Evolutionary conservation across 2,888 invertebrate species (phyloP), one percentile per base, ranked within the genome.

Genomic region (Drosophila hamatofila): DNA sequence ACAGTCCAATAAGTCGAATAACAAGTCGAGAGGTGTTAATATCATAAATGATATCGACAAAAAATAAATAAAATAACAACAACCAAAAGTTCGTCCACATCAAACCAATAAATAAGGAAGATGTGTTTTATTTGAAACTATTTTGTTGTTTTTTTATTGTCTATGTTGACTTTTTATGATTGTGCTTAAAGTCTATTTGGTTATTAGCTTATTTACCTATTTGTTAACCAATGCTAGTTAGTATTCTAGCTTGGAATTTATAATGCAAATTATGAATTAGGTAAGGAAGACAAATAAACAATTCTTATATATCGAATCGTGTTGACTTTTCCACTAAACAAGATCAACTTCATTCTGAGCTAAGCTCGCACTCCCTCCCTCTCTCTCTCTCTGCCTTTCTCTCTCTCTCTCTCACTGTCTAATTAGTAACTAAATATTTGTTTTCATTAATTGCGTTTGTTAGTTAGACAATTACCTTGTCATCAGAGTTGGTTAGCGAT

Each of bases 21-120:
- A 60, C 59, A 64, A 42, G 6, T 16, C 8, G n/a, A 39, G 58
- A n/a, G n/a, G 48, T 60, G 63, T 12, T 64, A 60, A 60, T 49
- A 41, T 12, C 25, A 2, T 18, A 33, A n/a, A 12, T 6, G 33
- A 64, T 48, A 41, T 12, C 60, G 18, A 37, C 30, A 25, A 41
- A 39, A 41, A 12, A 33, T 30, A 62, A 14, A 25, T 2, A 37
- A 62, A 14, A 25, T 2, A 16, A 25, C 4, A 9, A n/a, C 48
- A 16, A 9, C 27, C 48, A 16, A 48, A 18, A 46, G 16, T 30
- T 12, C 33, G 11, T 12, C 7, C 0, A 21, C 56, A 21, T n/a
- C 54, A 23, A 52, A 35, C 2, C 51, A 52, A 55, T 41, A 41
- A 55, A 55, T 30, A 30, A 41, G 39, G 14, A 27, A 55, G 52